Evolutionary conservation across 2,113 vertebrate genomes (phyloP).

Genomic region (Siphamia tubifer): DNA sequence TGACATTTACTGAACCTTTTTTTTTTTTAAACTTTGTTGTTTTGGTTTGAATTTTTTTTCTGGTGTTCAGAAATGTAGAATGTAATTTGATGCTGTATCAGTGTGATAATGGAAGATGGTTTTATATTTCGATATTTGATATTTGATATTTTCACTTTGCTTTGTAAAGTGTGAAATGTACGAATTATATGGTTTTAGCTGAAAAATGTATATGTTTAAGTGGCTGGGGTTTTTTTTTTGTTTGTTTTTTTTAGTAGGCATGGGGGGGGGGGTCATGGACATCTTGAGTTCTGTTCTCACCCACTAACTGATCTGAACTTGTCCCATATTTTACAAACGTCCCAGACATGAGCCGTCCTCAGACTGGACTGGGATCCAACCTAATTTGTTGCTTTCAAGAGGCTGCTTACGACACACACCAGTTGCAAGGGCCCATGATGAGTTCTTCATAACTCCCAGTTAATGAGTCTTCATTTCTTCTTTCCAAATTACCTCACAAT

Average conservation of each 20-base stretch:
- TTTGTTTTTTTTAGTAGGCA: too few relatives aligned
- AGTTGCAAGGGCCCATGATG: not conserved
- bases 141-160: slow-evolving; percentile 85
- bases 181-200: slow-evolving; percentile 85
- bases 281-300: not conserved
- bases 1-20: slow-evolving; percentile 71
- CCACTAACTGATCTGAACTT: not conserved
- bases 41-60: slow-evolving; percentile 76
- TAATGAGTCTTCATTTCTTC: slow-evolving; percentile 27
- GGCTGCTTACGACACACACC: slow-evolving; percentile 9
- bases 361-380: not conserved
- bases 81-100: slow-evolving; percentile 89
- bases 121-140: slow-evolving; percentile 86
- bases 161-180: slow-evolving; percentile 91
- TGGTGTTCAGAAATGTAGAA: slow-evolving; percentile 87
- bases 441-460: slow-evolving; percentile 32
- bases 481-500: not conserved
- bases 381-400: slow-evolving; percentile 24
- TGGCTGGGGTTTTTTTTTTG: too few relatives aligned
- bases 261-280: not conserved
- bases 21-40: slow-evolving; percentile 55
- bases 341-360: not conserved
- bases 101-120: slow-evolving; percentile 82
- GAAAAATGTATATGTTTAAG: slow-evolving; percentile 78
- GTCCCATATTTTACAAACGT: not conserved